These are phyloP conservation scores for Malurus cyaneus DNA, from an alignment of 2,113 vertebrate genomes.

Conservation along the genomic window DNA sequence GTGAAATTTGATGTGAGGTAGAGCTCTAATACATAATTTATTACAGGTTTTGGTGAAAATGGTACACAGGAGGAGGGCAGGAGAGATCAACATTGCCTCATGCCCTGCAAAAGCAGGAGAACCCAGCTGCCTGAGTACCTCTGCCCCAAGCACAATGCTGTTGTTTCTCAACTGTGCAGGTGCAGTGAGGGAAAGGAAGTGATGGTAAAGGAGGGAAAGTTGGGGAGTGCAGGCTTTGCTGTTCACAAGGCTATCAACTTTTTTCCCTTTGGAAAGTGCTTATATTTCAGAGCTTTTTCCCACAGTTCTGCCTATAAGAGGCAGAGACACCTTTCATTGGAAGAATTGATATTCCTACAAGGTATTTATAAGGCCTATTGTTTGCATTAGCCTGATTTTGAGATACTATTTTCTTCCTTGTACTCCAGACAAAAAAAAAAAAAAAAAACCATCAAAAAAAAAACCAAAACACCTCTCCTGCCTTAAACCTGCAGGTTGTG, in stretches of 20 bases:
- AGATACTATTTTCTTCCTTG: not conserved
- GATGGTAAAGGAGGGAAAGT: not conserved
- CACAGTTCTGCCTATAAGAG: fast-evolving
- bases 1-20: not conserved
- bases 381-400: not conserved
- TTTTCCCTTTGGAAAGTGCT: not conserved
- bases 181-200: not conserved
- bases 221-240: not conserved
- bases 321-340: not conserved
- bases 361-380: not conserved
- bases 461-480: not conserved
- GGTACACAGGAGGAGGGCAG: not conserved
- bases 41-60: not conserved
- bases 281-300: not conserved
- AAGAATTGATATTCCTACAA: not conserved
- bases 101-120: not conserved
- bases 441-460: not conserved
- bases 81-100: not conserved
- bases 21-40: not conserved
- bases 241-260: not conserved
- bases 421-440: not conserved
- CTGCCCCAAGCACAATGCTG: not conserved
- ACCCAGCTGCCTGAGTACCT: not conserved
- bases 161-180: not conserved
- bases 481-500: not conserved